phyloP scores from a whole-genome alignment of 2,113 vertebrate species.

The Epinephelus moara region DNA sequence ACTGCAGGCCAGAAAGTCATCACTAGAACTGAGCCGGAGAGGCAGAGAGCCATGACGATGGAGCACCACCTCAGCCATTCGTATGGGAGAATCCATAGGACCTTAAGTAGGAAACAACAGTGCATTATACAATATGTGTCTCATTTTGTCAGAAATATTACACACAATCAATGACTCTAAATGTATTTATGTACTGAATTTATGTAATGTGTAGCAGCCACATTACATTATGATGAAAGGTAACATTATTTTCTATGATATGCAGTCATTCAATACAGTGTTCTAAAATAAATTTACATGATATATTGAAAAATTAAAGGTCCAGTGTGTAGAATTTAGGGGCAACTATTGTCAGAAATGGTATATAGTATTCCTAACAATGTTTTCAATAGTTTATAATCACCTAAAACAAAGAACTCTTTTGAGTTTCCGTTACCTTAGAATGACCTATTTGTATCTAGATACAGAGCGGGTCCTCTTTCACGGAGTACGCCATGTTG shows the following conservation, averaged over 20 bases:
- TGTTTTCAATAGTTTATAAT: no score
- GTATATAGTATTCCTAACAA: no score
- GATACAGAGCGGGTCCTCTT: no score
- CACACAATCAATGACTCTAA: background rate
- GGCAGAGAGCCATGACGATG: slow-evolving; percentile 88
- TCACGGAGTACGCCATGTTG: no score
- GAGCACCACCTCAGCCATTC: slow-evolving; percentile 91
- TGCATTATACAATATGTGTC: background rate
- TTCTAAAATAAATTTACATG: background rate
- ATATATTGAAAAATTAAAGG: no score
- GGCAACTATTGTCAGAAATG: no score
- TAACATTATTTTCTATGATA: background rate
- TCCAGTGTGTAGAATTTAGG: no score
- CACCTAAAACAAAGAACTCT: no score
- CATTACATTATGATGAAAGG: background rate
- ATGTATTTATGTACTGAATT: background rate
- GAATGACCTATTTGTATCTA: no score
- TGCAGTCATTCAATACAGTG: background rate
- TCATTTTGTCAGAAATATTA: background rate
- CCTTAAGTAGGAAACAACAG: slow-evolving; percentile 75
- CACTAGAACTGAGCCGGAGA: slow-evolving; percentile 93
- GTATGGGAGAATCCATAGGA: slow-evolving; percentile 92
- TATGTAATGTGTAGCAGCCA: background rate
- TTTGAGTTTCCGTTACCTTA: no score
- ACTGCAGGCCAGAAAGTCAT: slow-evolving; percentile 97